These are phyloP conservation scores for Choloepus hoffmanni DNA, from an alignment of 2,113 vertebrate species.

Conservation along the genomic window DNA sequence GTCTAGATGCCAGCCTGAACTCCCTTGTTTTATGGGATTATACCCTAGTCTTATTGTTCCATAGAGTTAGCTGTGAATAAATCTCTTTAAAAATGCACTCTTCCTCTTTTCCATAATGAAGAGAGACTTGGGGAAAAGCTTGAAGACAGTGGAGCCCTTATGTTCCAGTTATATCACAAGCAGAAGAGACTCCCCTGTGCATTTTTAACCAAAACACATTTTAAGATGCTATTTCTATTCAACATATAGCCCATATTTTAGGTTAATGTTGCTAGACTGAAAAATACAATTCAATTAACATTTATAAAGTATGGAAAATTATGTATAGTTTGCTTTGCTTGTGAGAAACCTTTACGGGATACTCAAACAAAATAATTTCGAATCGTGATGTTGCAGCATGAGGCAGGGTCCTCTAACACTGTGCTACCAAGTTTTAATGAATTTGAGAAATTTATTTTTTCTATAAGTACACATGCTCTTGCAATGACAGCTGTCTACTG, in stretches of 20 bases:
- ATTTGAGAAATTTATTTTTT: not conserved
- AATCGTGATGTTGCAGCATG: not conserved
- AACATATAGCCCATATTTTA: not conserved
- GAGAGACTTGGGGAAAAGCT: not conserved
- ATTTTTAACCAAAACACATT: conserved; percentile 24
- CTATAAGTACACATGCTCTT: not conserved
- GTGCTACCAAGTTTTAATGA: not conserved
- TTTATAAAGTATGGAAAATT: conserved; percentile 38
- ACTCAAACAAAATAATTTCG: conserved; percentile 48
- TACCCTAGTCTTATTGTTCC: not conserved
- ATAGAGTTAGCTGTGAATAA: not conserved
- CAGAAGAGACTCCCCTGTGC: not conserved
- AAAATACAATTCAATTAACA: conserved; percentile 49
- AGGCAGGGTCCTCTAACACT: not conserved
- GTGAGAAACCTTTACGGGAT: conserved; percentile 36
- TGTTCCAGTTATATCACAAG: not conserved
- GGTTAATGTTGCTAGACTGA: not conserved
- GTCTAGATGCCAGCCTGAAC: not conserved
- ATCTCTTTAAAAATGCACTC: conserved; percentile 39
- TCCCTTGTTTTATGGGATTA: not conserved
- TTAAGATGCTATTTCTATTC: not conserved
- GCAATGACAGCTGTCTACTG: not conserved
- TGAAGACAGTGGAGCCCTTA: not conserved
- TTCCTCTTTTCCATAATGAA: not conserved
- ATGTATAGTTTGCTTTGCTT: conserved; percentile 16